Evolutionary conservation across 2,797 vertebrate species (phyloP), one percentile per base, ranked within the genome.

Genomic region (Halcyon chelicuti): DNA sequence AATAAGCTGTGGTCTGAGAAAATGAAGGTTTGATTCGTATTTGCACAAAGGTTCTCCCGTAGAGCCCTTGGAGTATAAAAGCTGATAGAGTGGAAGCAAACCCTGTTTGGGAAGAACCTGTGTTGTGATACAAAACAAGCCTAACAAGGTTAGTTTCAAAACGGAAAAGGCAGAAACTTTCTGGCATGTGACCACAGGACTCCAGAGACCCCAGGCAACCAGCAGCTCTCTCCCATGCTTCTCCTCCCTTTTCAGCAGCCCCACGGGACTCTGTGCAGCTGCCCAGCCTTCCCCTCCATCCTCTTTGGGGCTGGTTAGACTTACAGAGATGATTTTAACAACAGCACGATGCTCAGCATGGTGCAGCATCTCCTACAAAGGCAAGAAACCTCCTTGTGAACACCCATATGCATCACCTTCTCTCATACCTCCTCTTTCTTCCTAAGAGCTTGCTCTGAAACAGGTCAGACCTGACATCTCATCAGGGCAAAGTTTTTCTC

Each of bases 301-400:
- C 29, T 49, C 22, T 44, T 54, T 15, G 8, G 46, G 40, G 17
- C 31, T 8, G 5, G 20, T 40, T 26, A 49, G 55, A 35, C 15
- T 60, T 37, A 14, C 28, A 44, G 68, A 28, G 28, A 28, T 33
- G 42, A 14, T 61, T 74, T 81, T 28, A 74, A 51, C 0, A 1
- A 40, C 65, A 72, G 26, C 28, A 35, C 0, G 0, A 21, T 11
- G 23, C n/a, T 55, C 37, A 9, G 35, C 16, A 46, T 55, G 40
- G 12, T 0, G 0, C 25, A 35, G 22, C 28, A 44, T 14, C 55
- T 80, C 2, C 1, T 12, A 10, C 29, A 29, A 47, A 42, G 21
- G 23, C 35, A 66, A 52, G 37, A 74, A 82, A 39, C 47, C 37
- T 71, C 25, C 12, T 4, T 19, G 28, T 4, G 18, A 12, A 25